phyloP scores from a whole-genome alignment of 2,113 vertebrate genomes.

The Chinchilla lanigera region DNA sequence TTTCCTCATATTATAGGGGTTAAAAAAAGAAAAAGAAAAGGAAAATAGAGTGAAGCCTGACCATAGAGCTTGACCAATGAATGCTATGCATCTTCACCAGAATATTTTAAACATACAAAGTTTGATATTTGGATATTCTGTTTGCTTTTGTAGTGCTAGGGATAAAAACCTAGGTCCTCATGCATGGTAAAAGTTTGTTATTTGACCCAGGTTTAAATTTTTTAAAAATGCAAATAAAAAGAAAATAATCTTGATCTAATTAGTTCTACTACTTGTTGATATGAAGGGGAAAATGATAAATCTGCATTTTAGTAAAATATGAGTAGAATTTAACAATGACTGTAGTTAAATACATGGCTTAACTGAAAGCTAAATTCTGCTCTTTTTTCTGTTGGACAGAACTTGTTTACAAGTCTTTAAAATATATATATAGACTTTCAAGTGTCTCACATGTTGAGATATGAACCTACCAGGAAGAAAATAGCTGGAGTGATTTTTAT shows the following conservation, averaged over 20 bases:
- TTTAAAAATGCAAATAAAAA: constrained; percentile 12
- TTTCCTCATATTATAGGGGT: neutral
- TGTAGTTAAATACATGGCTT: constrained; percentile 25
- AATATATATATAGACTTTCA: constrained; percentile 40
- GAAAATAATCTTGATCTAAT: constrained; percentile 44
- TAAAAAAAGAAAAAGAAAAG: neutral
- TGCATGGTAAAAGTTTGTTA: neutral
- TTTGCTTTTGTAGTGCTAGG: neutral
- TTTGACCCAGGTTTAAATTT: constrained; percentile 1
- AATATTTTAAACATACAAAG: constrained; percentile 41
- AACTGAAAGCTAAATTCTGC: constrained; percentile 14
- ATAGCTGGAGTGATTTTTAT: constrained; percentile 15
- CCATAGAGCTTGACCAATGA: neutral
- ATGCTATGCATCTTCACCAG: neutral
- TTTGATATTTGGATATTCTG: neutral
- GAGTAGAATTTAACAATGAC: neutral
- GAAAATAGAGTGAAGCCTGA: neutral
- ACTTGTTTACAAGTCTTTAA: constrained; percentile 43
- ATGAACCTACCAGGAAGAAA: constrained; percentile 28
- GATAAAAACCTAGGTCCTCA: neutral
- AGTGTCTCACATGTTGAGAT: constrained; percentile 9
- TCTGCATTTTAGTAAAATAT: constrained; percentile 17
- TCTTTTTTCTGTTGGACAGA: neutral
- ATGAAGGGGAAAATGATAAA: constrained; percentile 48
- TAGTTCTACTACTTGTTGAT: constrained; percentile 16